Percentiles rank a stretch among this genome's conserved stretches.
phyloP scores from a whole-genome alignment of 2,797 vertebrate species.

The Spinibarbus caldwelli region DNA sequence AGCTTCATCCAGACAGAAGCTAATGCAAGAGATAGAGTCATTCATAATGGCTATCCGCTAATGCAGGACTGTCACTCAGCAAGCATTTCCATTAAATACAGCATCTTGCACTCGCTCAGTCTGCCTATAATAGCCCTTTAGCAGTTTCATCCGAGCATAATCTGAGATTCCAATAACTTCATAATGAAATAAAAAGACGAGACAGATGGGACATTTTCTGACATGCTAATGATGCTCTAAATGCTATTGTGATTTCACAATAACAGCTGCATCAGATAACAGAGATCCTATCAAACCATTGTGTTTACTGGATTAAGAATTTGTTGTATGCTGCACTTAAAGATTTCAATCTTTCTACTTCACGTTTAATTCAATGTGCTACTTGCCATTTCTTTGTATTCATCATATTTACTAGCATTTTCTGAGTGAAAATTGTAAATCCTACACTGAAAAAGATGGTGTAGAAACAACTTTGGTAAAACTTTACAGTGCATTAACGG shows the following conservation, averaged over 20 bases:
- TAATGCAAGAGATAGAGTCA: not conserved
- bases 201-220: conserved; percentile 13
- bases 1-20: conserved; percentile 21
- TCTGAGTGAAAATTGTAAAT: not conserved
- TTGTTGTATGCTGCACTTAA: not conserved
- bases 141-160: conserved; percentile 45
- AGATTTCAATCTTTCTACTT: not conserved
- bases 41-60: conserved; percentile 23
- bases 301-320: not conserved
- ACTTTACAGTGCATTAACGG: too few relatives aligned
- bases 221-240: conserved; percentile 29
- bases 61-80: conserved; percentile 23
- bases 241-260: conserved; percentile 34
- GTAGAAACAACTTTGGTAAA: not conserved
- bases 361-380: not conserved
- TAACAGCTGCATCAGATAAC: not conserved
- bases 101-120: conserved; percentile 56
- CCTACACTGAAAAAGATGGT: not conserved
- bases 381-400: not conserved
- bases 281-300: not conserved
- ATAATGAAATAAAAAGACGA: conserved; percentile 24
- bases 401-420: not conserved
- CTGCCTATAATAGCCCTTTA: conserved; percentile 49
- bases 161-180: conserved; percentile 44
- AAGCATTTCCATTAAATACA: conserved; percentile 36